Conservation (phyloP, 2,797 vertebrate species). For the Leptatherina wallacei region DNA sequence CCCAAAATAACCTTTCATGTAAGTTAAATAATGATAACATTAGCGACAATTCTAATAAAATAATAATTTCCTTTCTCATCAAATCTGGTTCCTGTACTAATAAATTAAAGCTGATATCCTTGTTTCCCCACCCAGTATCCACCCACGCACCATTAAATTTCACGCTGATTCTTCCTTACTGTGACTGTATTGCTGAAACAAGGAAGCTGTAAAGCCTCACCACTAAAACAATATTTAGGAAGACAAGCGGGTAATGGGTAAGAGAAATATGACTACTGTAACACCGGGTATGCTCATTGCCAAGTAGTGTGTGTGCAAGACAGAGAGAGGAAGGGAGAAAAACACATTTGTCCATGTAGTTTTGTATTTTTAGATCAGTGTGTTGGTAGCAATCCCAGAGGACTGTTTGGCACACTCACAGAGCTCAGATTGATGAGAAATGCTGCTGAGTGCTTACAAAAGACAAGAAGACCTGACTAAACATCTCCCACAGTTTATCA, state of each 20-base stretch:
- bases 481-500: conserved; percentile 8
- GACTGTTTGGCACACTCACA: background rate
- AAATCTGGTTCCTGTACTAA: background rate
- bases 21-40: background rate
- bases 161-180: conserved; percentile 6
- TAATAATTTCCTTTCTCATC: background rate
- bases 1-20: background rate
- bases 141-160: conserved; percentile 13
- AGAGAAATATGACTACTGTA: conserved; percentile 12
- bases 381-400: conserved; percentile 29
- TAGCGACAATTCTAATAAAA: background rate
- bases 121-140: conserved; percentile 20
- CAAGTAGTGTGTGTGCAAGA: background rate
- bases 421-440: conserved; percentile 34
- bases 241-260: conserved; percentile 32
- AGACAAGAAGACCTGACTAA: conserved; percentile 6
- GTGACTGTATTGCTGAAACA: conserved; percentile 19
- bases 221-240: conserved; percentile 29
- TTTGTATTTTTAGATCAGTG: conserved; percentile 41
- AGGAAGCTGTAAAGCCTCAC: conserved; percentile 21
- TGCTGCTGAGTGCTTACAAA: background rate
- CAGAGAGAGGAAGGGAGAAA: background rate
- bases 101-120: conserved; percentile 15
- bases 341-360: conserved; percentile 7
- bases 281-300: conserved; percentile 1